Percentiles rank a stretch among this genome's conserved stretches.
Evolutionary conservation across 2,113 vertebrate genomes (phyloP).

Genomic region (Menura novaehollandiae): DNA sequence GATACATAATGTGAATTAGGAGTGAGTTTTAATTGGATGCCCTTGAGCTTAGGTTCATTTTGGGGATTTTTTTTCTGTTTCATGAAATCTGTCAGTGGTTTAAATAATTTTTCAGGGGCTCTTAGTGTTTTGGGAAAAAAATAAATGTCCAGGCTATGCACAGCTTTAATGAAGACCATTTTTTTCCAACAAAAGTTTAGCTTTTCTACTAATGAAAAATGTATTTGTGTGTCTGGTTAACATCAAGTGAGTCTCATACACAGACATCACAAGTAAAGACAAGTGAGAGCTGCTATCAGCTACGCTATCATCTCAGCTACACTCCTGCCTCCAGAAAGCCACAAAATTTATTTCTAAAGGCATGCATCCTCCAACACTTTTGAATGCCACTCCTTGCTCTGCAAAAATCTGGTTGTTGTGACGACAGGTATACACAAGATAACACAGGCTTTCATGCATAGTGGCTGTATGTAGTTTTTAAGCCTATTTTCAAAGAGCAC

Average conservation of each 20-base stretch:
- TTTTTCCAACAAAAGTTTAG: not conserved
- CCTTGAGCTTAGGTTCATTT: not conserved
- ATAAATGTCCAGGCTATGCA: not conserved
- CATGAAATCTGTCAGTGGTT: not conserved
- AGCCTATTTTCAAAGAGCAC: not conserved
- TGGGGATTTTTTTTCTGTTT: fast-evolving
- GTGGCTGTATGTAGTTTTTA: not conserved
- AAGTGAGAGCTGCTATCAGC: not conserved
- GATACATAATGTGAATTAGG: not conserved
- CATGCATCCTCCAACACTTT: not conserved
- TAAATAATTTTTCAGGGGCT: not conserved
- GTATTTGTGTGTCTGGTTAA: not conserved
- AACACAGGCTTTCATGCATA: not conserved
- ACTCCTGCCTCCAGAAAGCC: not conserved
- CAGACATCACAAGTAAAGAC: not conserved
- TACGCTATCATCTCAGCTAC: not conserved
- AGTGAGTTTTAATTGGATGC: not conserved
- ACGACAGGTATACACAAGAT: not conserved
- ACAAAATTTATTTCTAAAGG: not conserved
- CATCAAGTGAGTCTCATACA: not conserved
- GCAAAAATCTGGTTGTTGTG: not conserved
- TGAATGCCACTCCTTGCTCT: not conserved
- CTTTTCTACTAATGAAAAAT: not conserved
- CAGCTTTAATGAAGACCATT: not conserved
- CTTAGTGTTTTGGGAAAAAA: not conserved